Percentiles rank a stretch among this genome's conserved stretches.
Conservation (phyloP, 1,140 invertebrate genomes). For the Papilio polytes region DNA sequence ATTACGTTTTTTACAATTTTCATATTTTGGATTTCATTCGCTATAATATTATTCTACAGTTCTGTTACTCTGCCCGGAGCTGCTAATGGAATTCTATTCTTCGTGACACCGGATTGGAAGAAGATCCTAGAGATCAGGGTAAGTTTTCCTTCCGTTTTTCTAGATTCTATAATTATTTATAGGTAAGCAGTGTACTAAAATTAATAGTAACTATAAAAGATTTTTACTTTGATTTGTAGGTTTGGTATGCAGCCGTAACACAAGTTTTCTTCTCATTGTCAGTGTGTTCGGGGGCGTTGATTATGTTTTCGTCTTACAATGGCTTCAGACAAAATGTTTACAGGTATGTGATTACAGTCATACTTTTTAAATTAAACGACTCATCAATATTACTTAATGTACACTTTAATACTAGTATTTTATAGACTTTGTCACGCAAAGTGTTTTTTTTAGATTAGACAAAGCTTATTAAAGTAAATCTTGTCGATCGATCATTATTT, state of each 20-base stretch:
- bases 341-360: slow-evolving; percentile 83
- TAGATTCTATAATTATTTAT: slow-evolving; percentile 14
- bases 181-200: background rate
- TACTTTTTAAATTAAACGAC: background rate
- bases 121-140: slow-evolving; percentile 87
- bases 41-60: slow-evolving; percentile 21
- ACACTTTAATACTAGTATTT: background rate
- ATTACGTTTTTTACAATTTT: too few species aligned
- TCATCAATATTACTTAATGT: background rate
- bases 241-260: slow-evolving; percentile 94
- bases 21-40: background rate
- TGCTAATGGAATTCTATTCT: slow-evolving; percentile 89
- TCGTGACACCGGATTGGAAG: slow-evolving; percentile 89
- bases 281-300: slow-evolving; percentile 91
- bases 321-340: slow-evolving; percentile 91
- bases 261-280: slow-evolving; percentile 94
- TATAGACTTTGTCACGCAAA: background rate
- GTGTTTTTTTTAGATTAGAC: too few species aligned
- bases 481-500: background rate
- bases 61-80: slow-evolving; percentile 90
- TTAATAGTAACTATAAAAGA: too few species aligned
- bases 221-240: slow-evolving; percentile 67
- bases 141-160: slow-evolving; percentile 45
- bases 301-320: slow-evolving; percentile 94
- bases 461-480: background rate